Conservation (phyloP, 1,140 invertebrate species). For the Caenorhabditis remanei region DNA sequence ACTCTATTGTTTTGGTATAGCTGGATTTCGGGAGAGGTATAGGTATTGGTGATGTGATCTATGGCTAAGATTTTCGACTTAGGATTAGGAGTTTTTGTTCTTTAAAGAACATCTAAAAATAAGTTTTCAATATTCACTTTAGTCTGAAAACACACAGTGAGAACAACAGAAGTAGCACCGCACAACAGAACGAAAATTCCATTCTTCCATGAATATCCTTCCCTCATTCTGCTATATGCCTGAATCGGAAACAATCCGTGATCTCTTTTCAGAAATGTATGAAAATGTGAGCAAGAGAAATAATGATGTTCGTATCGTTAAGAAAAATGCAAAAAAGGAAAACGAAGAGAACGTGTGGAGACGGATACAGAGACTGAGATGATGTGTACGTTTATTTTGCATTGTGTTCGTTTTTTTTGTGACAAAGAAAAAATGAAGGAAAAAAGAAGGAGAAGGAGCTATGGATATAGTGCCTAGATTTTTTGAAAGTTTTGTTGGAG, state of each 20-base stretch:
- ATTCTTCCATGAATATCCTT: not conserved
- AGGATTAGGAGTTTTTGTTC: not conserved
- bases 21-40: constrained; percentile 13
- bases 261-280: constrained; percentile 12
- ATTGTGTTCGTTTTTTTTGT: constrained; percentile 20
- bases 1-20: not conserved
- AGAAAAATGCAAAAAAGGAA: constrained; percentile 31
- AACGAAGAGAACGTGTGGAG: not conserved
- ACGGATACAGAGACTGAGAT: not conserved
- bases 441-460: not conserved
- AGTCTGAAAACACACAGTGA: no score
- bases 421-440: constrained; percentile 21
- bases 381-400: constrained; percentile 35
- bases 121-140: not conserved
- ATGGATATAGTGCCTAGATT: not conserved
- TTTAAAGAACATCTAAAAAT: not conserved
- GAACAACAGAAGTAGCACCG: not conserved
- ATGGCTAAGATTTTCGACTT: not conserved
- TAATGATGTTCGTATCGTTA: constrained; percentile 49
- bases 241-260: not conserved
- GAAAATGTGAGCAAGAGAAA: not conserved
- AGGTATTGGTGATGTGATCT: constrained; percentile 10
- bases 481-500: not conserved
- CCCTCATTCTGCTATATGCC: not conserved
- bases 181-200: not conserved